phyloP scores from a whole-genome alignment of 1,140 invertebrate genomes.

The Cydia strobilella region DNA sequence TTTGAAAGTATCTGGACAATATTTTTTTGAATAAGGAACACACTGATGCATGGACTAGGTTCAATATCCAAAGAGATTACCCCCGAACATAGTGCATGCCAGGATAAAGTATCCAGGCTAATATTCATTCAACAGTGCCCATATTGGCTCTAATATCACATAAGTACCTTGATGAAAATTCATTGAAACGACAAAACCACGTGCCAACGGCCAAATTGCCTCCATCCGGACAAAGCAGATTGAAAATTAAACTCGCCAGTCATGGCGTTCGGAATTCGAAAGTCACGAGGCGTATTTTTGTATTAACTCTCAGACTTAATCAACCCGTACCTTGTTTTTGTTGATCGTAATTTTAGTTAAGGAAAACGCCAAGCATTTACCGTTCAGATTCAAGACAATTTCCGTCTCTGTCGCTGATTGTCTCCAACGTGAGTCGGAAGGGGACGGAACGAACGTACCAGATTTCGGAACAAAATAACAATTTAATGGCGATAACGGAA shows the following conservation, averaged over 20 bases:
- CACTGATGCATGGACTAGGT: too few species aligned
- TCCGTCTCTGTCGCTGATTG: not conserved
- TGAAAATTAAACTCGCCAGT: conserved; percentile 16
- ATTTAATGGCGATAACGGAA: conserved; percentile 13
- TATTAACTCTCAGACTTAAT: conserved; percentile 14
- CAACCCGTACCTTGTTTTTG: conserved; percentile 13
- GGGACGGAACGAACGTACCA: not conserved
- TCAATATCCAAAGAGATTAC: too few species aligned
- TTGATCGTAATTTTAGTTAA: conserved; percentile 21
- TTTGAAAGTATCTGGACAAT: too few species aligned
- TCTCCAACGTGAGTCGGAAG: not conserved
- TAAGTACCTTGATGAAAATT: not conserved
- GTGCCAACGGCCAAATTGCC: conserved; percentile 10
- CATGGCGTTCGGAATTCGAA: conserved; percentile 1
- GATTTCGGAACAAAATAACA: conserved; percentile 10
- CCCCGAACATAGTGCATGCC: too few species aligned
- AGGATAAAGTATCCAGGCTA: too few species aligned
- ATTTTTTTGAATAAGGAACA: too few species aligned
- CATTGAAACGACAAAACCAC: not conserved
- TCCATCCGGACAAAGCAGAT: conserved; percentile 15
- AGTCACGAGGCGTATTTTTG: conserved; percentile 15
- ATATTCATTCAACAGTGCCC: too few species aligned
- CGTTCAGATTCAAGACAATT: not conserved
- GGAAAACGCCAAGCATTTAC: conserved; percentile 2
- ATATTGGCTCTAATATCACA: too few species aligned